A percentile compares a stretch with the other conserved stretches of the same genome.
These are phyloP conservation scores for Archilochus colubris DNA, from an alignment of 2,113 vertebrate species.

Conservation along the genomic window DNA sequence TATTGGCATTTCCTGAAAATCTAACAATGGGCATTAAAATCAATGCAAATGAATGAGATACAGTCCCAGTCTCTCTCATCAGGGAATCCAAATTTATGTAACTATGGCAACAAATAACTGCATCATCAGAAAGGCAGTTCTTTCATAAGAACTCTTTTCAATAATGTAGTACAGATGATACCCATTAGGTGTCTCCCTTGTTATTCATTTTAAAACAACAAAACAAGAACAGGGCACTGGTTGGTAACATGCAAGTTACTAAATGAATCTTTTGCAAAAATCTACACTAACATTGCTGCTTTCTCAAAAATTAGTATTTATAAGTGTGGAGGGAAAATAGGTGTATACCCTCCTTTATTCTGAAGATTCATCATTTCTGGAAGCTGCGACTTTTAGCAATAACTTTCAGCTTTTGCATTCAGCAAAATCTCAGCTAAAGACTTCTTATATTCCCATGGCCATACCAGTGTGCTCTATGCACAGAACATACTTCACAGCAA, in stretches of 20 bases:
- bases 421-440: not conserved
- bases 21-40: not conserved
- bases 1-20: not conserved
- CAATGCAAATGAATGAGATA: not conserved
- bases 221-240: accelerated
- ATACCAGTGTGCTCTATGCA: no score
- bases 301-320: accelerated
- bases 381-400: not conserved
- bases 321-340: not conserved
- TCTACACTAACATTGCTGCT: not conserved
- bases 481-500: not conserved
- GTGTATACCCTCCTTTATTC: not conserved
- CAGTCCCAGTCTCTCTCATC: not conserved
- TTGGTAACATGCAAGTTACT: not conserved
- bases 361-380: not conserved
- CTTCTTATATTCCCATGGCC: not conserved
- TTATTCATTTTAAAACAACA: not conserved
- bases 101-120: not conserved
- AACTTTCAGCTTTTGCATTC: not conserved
- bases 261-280: not conserved
- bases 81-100: not conserved
- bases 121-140: not conserved
- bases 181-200: conserved; percentile 66
- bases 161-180: not conserved
- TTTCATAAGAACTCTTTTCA: not conserved